phyloP scores from a whole-genome alignment of 2,113 vertebrate genomes.

The Chionodraco myersi region DNA sequence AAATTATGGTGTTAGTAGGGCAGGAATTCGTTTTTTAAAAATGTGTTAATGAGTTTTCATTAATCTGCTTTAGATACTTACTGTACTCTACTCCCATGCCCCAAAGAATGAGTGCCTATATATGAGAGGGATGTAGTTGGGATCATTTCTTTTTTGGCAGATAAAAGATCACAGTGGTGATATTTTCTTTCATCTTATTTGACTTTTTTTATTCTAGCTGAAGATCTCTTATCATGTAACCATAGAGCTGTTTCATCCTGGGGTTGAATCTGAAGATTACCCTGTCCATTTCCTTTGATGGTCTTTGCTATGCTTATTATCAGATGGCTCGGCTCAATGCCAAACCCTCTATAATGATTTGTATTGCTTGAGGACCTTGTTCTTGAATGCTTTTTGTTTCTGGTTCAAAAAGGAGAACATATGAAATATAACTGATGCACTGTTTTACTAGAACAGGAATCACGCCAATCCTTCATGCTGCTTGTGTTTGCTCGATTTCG shows the following conservation, averaged over 20 bases:
- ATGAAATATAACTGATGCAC: not conserved
- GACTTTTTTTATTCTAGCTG: not conserved
- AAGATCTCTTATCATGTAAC: conserved; percentile 7
- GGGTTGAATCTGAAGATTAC: conserved; percentile 18
- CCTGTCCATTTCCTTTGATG: not conserved
- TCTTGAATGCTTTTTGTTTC: not conserved
- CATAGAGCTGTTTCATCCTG: not conserved
- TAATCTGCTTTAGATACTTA: conserved; percentile 30
- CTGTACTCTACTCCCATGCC: conserved; percentile 12
- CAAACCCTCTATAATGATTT: not conserved
- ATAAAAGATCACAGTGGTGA: conserved; percentile 20
- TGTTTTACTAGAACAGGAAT: not conserved
- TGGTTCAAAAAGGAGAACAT: not conserved
- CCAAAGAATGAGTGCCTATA: conserved; percentile 15
- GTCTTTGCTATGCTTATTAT: conserved; percentile 8
- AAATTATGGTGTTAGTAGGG: conserved; percentile 47
- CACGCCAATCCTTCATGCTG: not conserved
- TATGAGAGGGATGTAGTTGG: not conserved
- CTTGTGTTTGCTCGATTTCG: conserved; percentile 9
- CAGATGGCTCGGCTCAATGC: not conserved
- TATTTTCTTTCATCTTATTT: conserved; percentile 5
- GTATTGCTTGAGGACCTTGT: not conserved
- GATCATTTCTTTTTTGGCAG: not conserved
- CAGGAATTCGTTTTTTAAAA: conserved; percentile 22
- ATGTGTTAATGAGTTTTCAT: conserved; percentile 43